Percentiles rank a stretch among this genome's conserved stretches.
Evolutionary conservation across 2,797 vertebrate species (phyloP).

Genomic region (Gastrophryne carolinensis): DNA sequence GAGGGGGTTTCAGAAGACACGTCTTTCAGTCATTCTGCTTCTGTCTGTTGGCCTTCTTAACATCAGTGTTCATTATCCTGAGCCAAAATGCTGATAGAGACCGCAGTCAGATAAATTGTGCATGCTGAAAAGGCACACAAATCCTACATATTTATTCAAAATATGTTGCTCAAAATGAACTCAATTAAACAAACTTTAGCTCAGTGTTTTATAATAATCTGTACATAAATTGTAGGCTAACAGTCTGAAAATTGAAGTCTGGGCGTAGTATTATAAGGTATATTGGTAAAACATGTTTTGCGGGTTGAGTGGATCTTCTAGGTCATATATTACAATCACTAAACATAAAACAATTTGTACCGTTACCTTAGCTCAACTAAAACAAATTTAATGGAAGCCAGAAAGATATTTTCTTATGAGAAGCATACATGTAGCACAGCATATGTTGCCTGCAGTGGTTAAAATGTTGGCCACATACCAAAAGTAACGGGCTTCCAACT

Average conservation of each 20-base stretch:
- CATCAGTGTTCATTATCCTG: too few species aligned
- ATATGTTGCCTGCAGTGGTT: constrained; percentile 41
- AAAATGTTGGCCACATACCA: constrained; percentile 38
- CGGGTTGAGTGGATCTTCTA: constrained; percentile 28
- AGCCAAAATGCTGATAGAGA: too few species aligned
- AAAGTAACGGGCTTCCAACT: constrained; percentile 34
- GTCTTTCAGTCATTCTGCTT: too few species aligned
- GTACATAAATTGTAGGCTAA: background rate
- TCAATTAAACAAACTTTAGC: background rate
- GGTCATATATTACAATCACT: constrained; percentile 46
- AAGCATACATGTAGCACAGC: constrained; percentile 10
- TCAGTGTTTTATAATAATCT: background rate
- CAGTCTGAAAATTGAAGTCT: constrained; percentile 5
- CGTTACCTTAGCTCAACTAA: constrained; percentile 49
- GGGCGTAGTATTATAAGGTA: background rate
- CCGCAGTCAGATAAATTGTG: too few species aligned
- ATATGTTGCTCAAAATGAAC: background rate
- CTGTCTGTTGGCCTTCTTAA: too few species aligned
- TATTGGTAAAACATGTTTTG: constrained; percentile 41
- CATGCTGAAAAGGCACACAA: too few species aligned
- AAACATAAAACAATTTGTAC: constrained; percentile 51
- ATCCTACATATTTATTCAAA: background rate
- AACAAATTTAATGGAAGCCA: constrained; percentile 43
- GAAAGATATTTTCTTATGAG: constrained; percentile 26
- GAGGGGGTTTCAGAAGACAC: too few species aligned